A percentile compares a stretch with the other conserved stretches of the same genome.
phyloP scores from a whole-genome alignment of 2,113 vertebrate species.

The Cinclus mexicanus region DNA sequence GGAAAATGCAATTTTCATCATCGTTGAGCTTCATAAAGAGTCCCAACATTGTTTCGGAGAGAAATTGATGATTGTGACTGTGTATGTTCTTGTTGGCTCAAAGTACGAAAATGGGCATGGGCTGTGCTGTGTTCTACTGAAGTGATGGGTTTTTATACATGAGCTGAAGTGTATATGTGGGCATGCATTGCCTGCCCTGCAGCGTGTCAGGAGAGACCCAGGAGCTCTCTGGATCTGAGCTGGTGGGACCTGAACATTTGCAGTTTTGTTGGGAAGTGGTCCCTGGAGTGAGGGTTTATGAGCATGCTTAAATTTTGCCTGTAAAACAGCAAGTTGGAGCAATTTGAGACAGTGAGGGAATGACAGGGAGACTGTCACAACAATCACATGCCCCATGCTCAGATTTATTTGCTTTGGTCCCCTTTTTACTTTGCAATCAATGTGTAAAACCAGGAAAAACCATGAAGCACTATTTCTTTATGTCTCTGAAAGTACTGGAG shows the following conservation, averaged over 20 bases:
- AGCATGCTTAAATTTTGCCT: not conserved
- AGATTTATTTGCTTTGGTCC: not conserved
- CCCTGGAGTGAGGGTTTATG: not conserved
- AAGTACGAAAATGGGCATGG: not conserved
- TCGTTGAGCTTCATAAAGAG: not conserved
- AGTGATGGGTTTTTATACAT: not conserved
- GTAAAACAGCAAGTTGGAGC: not conserved
- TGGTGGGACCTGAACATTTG: not conserved
- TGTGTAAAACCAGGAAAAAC: not conserved
- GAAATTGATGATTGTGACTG: not conserved
- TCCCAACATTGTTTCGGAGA: not conserved
- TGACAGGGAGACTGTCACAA: not conserved
- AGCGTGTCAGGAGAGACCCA: rapidly evolving
- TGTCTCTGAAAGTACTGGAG: not conserved
- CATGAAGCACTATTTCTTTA: rapidly evolving
- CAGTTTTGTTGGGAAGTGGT: not conserved
- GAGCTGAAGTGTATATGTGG: rapidly evolving
- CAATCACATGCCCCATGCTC: not conserved
- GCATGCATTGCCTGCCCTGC: rapidly evolving
- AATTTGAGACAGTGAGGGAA: not conserved
- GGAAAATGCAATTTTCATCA: not conserved
- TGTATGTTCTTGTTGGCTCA: not conserved
- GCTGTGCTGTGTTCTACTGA: not conserved
- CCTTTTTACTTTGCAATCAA: not conserved
- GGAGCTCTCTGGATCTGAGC: not conserved